Base-by-base conservation (phyloP, 2,797 vertebrate genomes). In the Sebastes jordani region DNA sequence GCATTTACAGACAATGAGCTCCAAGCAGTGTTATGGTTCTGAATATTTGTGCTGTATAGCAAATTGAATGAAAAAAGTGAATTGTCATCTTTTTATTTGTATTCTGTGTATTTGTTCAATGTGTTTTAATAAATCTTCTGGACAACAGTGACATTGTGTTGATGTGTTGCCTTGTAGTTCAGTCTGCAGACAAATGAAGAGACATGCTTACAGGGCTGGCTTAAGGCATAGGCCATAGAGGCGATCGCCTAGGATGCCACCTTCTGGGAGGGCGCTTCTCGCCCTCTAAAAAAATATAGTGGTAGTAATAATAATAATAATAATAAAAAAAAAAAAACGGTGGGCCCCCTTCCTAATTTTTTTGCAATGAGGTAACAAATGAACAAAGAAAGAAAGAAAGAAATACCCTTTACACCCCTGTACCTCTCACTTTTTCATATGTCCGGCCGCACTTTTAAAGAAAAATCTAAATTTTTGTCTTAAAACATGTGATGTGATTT, bases 71-170 rank as follows among this genome's bases (percentile, higher is more conserved):
- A 93, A 92, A 86, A 93, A 65, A 92, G 92, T 94, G 91, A 95
- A 93, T 94, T 93, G 93, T 94, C 91, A 94, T 95, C 95, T 90
- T 96, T 96, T 95, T 94, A 96, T 97, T 97, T 94, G 96, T 97
- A 96, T 95, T 96, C 91, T 93, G 95, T 97, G 97, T 96, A 96
- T 97, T 96, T 97, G 97, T 97, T 97, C 96, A 96, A 95, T 96
- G 97, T 98, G 96, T 97, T 97, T 99, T 98, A 99, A 98, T 99
- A 99, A 99, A 99, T 95, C 96, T 96, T 96, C 96, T 96, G 93
- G 93, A 94, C 95, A 96, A 96, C 92, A 93, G 93, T 63, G 36
- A 63, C 72, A 5, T 0, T 13, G 71, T 13, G 42, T 46, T 76
- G 68, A 18, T 65, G 14, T 52, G 27, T 38, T 4, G 14, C 1